Evolutionary conservation across 2,113 vertebrate species (phyloP).

Genomic region (Passerina amoena): DNA sequence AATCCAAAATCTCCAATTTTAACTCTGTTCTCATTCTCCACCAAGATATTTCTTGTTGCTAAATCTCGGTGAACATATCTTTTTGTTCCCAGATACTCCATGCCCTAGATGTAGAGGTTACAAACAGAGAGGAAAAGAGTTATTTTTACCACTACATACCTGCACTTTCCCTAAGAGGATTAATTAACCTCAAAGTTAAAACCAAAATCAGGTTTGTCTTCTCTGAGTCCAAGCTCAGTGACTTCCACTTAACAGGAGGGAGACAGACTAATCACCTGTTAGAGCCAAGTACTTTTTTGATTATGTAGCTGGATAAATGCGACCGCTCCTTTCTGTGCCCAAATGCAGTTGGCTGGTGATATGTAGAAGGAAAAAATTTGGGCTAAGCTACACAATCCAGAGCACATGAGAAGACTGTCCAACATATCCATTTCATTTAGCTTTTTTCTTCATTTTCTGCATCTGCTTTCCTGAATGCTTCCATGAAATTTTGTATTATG

Average conservation of each 20-base stretch:
- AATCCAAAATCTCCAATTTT: slow-evolving; percentile 98
- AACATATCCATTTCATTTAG: rapidly evolving
- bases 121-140: not conserved
- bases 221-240: not conserved
- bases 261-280: not conserved
- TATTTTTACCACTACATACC: not conserved
- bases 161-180: not conserved
- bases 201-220: not conserved
- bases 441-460: not conserved
- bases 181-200: not conserved
- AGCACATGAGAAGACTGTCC: not conserved
- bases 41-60: slow-evolving; percentile 95
- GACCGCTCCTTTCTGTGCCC: not conserved
- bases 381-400: not conserved
- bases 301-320: not conserved
- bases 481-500: not conserved
- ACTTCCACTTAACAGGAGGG: not conserved
- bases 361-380: not conserved
- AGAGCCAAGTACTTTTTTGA: not conserved
- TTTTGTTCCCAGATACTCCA: slow-evolving; percentile 94
- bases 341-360: not conserved
- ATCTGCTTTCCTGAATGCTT: not conserved
- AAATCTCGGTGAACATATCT: slow-evolving; percentile 96
- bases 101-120: slow-evolving; percentile 82
- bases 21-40: slow-evolving; percentile 94